Evolutionary conservation across 2,888 invertebrate genomes (phyloP).

Genomic region (Folsomia manolachei): DNA sequence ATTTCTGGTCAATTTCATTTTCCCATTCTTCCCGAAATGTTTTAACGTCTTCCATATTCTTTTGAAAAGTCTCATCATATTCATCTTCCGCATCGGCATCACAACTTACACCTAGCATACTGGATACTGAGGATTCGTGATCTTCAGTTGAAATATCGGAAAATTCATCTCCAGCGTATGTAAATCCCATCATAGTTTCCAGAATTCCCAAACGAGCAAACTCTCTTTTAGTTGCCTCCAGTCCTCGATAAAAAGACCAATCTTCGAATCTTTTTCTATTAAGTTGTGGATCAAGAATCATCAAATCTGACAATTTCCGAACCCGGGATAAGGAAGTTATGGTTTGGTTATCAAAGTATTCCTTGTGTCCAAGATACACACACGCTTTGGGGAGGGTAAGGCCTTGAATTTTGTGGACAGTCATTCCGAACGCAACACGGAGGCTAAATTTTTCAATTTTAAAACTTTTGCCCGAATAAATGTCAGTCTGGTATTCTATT

Average conservation of each 20-base stretch:
- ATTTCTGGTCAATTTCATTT: no score
- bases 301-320: not conserved
- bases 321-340: not conserved
- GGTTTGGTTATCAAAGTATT: not conserved
- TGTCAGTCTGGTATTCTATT: not conserved
- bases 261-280: not conserved
- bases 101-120: no score
- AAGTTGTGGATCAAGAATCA: not conserved
- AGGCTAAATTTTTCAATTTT: not conserved
- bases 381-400: not conserved
- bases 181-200: no score
- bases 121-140: no score
- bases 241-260: constrained; percentile 1
- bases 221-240: no score
- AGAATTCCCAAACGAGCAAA: no score
- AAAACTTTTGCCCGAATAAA: not conserved
- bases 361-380: not conserved
- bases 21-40: no score
- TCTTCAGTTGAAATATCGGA: no score
- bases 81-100: no score
- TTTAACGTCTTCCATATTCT: no score
- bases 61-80: no score
- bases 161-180: no score
- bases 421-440: not conserved
- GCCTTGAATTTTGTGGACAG: not conserved